Percentiles rank a stretch among this genome's conserved stretches.
Conservation (phyloP, 2,113 vertebrate species). For the Arenaria interpres region DNA sequence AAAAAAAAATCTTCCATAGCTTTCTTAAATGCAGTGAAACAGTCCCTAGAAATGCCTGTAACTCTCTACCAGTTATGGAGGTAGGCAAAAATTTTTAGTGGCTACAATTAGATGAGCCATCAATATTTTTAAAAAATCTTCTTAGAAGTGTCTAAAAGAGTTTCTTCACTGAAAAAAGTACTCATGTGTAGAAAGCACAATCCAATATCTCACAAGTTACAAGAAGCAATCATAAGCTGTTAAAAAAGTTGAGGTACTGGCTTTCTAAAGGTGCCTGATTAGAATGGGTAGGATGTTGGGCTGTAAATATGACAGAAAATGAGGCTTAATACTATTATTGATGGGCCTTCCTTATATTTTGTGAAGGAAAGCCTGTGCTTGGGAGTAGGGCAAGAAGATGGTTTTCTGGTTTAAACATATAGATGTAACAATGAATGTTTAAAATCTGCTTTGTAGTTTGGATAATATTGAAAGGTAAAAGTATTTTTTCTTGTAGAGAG, state of each 20-base stretch:
- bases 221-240: background rate
- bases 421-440: background rate
- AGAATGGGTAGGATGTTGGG: background rate
- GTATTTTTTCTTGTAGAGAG: background rate
- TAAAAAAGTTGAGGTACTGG: background rate
- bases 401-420: background rate
- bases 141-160: background rate
- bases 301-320: background rate
- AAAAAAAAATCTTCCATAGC: background rate
- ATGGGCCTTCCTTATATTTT: background rate
- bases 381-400: background rate
- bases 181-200: background rate
- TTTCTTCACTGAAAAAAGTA: background rate
- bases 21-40: background rate
- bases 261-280: background rate
- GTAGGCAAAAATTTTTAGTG: background rate
- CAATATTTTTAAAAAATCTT: background rate
- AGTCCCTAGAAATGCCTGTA: background rate
- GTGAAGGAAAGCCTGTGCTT: background rate
- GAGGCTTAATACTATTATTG: background rate
- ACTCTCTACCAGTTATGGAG: background rate
- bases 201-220: background rate
- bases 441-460: background rate
- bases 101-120: background rate
- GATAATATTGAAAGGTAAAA: background rate